Base-by-base conservation (phyloP, 1,140 invertebrate species). In the Caerostris extrusa region DNA sequence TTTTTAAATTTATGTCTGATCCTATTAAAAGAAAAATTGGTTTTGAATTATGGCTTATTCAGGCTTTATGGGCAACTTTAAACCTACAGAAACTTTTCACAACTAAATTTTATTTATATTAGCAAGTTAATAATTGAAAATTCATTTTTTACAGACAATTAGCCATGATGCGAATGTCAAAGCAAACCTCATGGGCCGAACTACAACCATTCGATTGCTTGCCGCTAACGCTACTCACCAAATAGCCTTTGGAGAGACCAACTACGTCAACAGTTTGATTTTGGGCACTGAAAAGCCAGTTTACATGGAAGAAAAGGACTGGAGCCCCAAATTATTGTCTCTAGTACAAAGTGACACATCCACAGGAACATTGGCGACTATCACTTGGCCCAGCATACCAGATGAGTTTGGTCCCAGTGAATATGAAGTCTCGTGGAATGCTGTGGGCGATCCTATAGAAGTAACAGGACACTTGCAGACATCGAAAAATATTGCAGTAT, bases 391-490 rank as follows among this genome's bases (percentile, higher is more conserved):
- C n/a, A 50, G 34, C 19, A 82, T 93, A 34, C 90, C 86, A 19
- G 94, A 87, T 50, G 83, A 94, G 10, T 61, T 94, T 96, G 95
- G 94, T 34, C 57, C 77, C 93, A 94, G 67, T 97, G 98, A 61
- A 6, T 98, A 98, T 95, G 96, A 98, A 95, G 97, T 98, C 87
- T 98, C 97, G 69, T 98, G 98, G 98, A 97, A 98, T 96, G 97
- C 98, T 8, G 97, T 97, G 95, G 97, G 98, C 77, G 97, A 97
- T 17, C 58, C 94, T 5, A 91, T 95, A 82, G 98, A 97, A 60
- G 96, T 98, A n/a, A 98, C 97, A 95, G 98, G 98, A 85, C 98
- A 98, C 96, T 96, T 98, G n/a, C 97, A 98, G 95, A 98, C 97
- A 55, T 97, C 98, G 95, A 97, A 97, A 1, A 98, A 97, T 67